Conservation (phyloP, 2,797 vertebrate species). For the Cygnus olor region DNA sequence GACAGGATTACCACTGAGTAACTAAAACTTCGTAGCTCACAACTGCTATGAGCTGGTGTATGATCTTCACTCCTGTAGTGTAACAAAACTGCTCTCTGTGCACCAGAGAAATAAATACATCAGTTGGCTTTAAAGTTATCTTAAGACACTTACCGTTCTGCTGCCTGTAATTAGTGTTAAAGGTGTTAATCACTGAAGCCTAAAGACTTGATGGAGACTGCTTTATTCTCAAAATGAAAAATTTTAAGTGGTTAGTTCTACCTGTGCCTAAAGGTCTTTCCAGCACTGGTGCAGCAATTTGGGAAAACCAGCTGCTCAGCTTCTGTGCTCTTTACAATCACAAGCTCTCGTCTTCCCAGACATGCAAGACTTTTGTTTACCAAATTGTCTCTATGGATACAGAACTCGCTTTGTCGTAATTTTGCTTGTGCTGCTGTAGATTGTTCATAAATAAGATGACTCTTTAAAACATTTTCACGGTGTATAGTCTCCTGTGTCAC, state of each 20-base stretch:
- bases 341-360: background rate
- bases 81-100: background rate
- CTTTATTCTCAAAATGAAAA: background rate
- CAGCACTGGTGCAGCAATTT: background rate
- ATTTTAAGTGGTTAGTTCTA: background rate
- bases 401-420: background rate
- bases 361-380: background rate
- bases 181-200: background rate
- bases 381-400: background rate
- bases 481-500: background rate
- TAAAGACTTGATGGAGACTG: background rate
- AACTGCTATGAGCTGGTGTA: background rate
- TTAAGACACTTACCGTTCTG: background rate
- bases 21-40: background rate
- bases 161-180: background rate
- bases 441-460: background rate
- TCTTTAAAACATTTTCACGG: background rate
- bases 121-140: background rate
- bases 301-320: background rate
- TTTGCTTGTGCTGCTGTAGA: background rate
- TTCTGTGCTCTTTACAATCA: background rate
- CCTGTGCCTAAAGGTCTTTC: background rate
- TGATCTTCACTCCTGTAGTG: background rate
- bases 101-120: background rate
- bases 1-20: background rate